These are phyloP conservation scores for Beroe ovata DNA, from an alignment of 37 sponge, comb jelly and placozoan species.

Conservation along the genomic window DNA sequence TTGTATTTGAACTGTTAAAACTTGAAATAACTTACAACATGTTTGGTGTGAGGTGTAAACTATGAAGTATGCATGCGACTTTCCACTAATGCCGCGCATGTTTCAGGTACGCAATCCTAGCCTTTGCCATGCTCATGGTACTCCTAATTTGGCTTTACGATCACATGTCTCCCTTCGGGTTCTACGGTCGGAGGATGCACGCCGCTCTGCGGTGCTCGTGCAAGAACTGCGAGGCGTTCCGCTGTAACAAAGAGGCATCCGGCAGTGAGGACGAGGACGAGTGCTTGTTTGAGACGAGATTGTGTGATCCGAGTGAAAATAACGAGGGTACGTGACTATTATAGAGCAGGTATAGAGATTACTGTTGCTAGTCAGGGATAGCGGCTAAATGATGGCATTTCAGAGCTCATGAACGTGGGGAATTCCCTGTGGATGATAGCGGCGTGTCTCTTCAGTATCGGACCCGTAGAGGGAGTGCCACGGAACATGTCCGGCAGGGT, in stretches of 20 bases:
- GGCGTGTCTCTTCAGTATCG: constrained; percentile 61
- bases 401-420: constrained; percentile 57
- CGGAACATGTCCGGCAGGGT: constrained; percentile 66
- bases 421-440: constrained; percentile 68
- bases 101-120: constrained; percentile 66
- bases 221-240: constrained; percentile 59
- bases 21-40: too few relatives aligned
- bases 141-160: constrained; percentile 60
- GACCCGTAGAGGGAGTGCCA: constrained; percentile 64
- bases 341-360: too few relatives aligned
- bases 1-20: too few relatives aligned
- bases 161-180: constrained; percentile 67
- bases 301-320: constrained; percentile 52
- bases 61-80: neutral
- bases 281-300: constrained; percentile 49
- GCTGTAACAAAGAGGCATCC: constrained; percentile 32
- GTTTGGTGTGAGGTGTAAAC: too few relatives aligned
- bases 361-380: too few relatives aligned
- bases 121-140: constrained; percentile 53
- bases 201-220: constrained; percentile 64
- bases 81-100: neutral
- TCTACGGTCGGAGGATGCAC: constrained; percentile 67
- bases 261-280: constrained; percentile 48
- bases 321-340: constrained; percentile 61
- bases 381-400: neutral